Evolutionary conservation across 2,888 invertebrate species (phyloP).

Genomic region (Ennomos erosarius): DNA sequence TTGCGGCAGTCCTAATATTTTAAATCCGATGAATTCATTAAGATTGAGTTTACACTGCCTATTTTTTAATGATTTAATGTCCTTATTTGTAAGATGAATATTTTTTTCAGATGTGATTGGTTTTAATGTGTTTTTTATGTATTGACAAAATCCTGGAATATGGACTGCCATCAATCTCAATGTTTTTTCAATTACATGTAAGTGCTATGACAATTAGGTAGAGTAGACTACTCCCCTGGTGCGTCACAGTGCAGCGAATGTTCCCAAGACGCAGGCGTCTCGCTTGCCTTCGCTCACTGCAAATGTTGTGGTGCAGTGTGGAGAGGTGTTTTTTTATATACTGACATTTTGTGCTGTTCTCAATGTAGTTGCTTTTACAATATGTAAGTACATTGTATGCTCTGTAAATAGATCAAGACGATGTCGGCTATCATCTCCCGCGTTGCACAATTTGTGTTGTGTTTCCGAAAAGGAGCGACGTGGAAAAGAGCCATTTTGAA

Average conservation of each 20-base stretch:
- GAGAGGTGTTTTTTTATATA: constrained; percentile 41
- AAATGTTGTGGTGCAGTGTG: constrained; percentile 66
- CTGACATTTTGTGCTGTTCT: constrained; percentile 39
- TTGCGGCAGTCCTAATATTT: constrained; percentile 70
- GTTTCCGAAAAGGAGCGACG: constrained; percentile 92
- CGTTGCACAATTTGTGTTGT: constrained; percentile 91
- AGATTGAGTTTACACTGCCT: constrained; percentile 58
- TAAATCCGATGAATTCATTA: constrained; percentile 52
- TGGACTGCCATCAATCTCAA: constrained; percentile 77
- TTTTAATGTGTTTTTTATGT: constrained; percentile 45
- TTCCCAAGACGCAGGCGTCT: constrained; percentile 40
- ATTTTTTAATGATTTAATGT: constrained; percentile 49
- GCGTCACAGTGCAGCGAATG: constrained; percentile 75
- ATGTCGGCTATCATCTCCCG: constrained; percentile 51
- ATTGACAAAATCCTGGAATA: constrained; percentile 38
- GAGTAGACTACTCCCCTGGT: constrained; percentile 74
- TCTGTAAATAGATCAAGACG: constrained; percentile 45
- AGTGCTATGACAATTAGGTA: constrained; percentile 68
- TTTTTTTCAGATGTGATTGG: constrained; percentile 49
- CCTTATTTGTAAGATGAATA: constrained; percentile 50
- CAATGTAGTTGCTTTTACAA: constrained; percentile 28
- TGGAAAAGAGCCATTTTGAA: constrained; percentile 96
- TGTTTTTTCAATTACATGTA: constrained; percentile 66
- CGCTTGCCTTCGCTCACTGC: constrained; percentile 65
- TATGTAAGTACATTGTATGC: constrained; percentile 38